phyloP scores from a whole-genome alignment of 1,140 invertebrate genomes.

The Pissodes strobi region DNA sequence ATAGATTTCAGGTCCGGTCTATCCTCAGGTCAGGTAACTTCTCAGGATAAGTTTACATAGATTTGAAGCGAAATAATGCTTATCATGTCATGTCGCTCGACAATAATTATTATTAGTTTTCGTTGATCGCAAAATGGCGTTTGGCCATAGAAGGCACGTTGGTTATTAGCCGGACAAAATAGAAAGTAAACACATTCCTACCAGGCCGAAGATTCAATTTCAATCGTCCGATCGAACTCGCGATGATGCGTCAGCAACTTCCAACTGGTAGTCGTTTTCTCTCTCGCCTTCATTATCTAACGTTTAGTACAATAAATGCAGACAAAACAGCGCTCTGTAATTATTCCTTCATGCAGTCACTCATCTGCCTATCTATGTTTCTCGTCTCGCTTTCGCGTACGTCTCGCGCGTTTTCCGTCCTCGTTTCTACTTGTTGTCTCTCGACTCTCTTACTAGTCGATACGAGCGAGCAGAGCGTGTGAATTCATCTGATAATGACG shows the following conservation, averaged over 20 bases:
- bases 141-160: no score
- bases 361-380: conserved; percentile 31
- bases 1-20: no score
- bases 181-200: background rate
- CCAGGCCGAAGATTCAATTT: background rate
- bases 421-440: no score
- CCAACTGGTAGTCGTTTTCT: background rate
- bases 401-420: background rate
- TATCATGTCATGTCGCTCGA: no score
- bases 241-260: conserved; percentile 5
- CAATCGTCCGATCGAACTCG: background rate
- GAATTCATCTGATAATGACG: conserved; percentile 32
- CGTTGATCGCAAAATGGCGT: no score
- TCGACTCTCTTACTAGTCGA: conserved; percentile 7
- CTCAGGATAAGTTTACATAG: no score
- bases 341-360: conserved; percentile 41
- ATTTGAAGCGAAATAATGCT: no score
- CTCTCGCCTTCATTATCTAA: conserved; percentile 10
- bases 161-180: background rate
- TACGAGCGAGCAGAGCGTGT: conserved; percentile 8
- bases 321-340: conserved; percentile 37
- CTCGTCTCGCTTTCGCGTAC: conserved; percentile 11
- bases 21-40: no score
- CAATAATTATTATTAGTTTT: no score
- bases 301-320: conserved; percentile 35